phyloP scores from a whole-genome alignment of 2,113 vertebrate genomes.

The Varanus komodoensis region DNA sequence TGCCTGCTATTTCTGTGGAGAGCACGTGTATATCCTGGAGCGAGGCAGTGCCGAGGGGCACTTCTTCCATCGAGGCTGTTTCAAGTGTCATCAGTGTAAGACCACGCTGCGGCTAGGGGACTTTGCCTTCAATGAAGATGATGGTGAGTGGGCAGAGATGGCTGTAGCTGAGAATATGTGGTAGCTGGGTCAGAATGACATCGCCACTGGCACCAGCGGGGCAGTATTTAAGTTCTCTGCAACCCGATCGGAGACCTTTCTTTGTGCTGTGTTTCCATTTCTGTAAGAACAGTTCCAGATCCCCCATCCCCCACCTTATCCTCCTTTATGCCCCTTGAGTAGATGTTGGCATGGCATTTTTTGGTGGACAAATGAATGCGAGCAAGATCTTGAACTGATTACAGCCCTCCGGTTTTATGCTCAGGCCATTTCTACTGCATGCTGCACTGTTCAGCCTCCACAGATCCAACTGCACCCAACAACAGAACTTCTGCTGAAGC shows the following conservation, averaged over 20 bases:
- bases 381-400: neutral
- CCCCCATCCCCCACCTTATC: too few species aligned
- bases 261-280: neutral
- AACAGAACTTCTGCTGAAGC: fast-evolving
- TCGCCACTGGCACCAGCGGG: neutral
- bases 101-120: slow-evolving; percentile 86
- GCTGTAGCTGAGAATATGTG: neutral
- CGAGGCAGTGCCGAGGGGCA: slow-evolving; percentile 87
- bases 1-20: slow-evolving; percentile 87
- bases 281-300: neutral
- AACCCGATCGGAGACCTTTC: neutral
- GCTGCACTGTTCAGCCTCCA: slow-evolving; percentile 63
- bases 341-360: neutral
- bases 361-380: too few species aligned
- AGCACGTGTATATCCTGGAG: slow-evolving; percentile 88
- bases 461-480: neutral
- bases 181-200: too few species aligned
- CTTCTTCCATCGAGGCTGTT: slow-evolving; percentile 95
- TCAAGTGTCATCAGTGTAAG: slow-evolving; percentile 84
- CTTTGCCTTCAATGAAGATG: slow-evolving; percentile 80
- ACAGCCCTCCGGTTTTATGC: neutral
- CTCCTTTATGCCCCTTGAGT: neutral
- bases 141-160: slow-evolving; percentile 76
- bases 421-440: slow-evolving; percentile 79
- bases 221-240: neutral